Evolutionary conservation across 2,797 vertebrate genomes (phyloP), one percentile per base, ranked within the genome.

Genomic region (Nannoperca australis): DNA sequence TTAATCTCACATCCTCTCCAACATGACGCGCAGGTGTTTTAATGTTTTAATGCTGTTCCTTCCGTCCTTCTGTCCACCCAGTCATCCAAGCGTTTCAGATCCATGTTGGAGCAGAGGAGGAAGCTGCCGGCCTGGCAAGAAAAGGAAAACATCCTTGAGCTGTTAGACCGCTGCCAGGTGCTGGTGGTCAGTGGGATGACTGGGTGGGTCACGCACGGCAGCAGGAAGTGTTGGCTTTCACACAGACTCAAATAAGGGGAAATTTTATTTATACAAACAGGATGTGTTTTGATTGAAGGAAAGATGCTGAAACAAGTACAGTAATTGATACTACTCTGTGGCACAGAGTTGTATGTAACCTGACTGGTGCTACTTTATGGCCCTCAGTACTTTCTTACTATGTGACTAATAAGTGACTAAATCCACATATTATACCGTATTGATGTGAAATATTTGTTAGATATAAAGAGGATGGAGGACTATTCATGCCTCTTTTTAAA

Each of bases 101-200:
- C 97, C 63, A 95, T 98, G 96, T 89, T 99, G 77, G 95, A 96
- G 85, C 97, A 99, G 91, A 96, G 98, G 80, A 96, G 94, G 85
- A 98, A 95, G 62, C 97, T 99, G 15, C 98, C 98, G 8, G 97
- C 96, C 0, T 99, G 97, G 97, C 92, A 96, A 73, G 96, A 98
- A 89, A 96, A 91, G 85, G 93, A 96, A 72, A 94, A 92, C 42
- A 97, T 99, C 88, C 93, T 99, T 11, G 85, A 94, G 40, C 80
- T 94, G 82, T 78, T 99, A 76, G 87, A 93, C n/a, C 83, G 65
- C 49, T 95, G 96, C 83, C 98, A 99, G 85, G 97, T 99, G 88
- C 94, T 99, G 77, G 97, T 99, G 87, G 93, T 99, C 94, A 99
- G 98, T 50, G 98, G 98, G 53, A 99, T 98, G 98, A 99, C 98